Evolutionary conservation across 2,888 invertebrate species (phyloP).

Genomic region (Troglohyphantes excavatus): DNA sequence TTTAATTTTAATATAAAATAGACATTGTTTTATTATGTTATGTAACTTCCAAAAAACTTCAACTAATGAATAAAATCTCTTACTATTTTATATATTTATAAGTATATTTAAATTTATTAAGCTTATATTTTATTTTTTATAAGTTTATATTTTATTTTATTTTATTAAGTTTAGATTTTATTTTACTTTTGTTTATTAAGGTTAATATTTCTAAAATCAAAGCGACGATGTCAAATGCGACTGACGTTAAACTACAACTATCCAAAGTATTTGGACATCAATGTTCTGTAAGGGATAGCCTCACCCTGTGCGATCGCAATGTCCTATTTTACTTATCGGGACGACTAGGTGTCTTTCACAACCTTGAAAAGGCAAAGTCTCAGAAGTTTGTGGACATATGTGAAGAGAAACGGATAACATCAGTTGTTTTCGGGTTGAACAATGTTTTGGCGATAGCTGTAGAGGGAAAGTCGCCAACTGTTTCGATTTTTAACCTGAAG

Average conservation of each 20-base stretch:
- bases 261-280: slow-evolving; percentile 32
- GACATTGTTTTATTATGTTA: too few species aligned
- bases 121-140: too few species aligned
- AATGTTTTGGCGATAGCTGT: neutral
- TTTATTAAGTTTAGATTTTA: too few species aligned
- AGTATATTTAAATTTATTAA: too few species aligned
- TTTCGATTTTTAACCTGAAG: slow-evolving; percentile 23
- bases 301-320: slow-evolving; percentile 8
- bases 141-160: too few species aligned
- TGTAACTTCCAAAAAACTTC: too few species aligned
- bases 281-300: neutral
- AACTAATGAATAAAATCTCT: too few species aligned
- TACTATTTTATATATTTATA: too few species aligned
- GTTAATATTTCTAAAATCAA: too few species aligned
- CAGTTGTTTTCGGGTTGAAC: slow-evolving; percentile 18
- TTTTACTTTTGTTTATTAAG: too few species aligned
- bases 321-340: slow-evolving; percentile 42
- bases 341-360: slow-evolving; percentile 20
- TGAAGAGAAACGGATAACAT: slow-evolving; percentile 21
- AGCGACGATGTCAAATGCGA: neutral
- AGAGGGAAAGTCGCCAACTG: neutral
- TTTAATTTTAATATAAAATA: too few species aligned
- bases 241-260: neutral
- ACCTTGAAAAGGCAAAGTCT: neutral
- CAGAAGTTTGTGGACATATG: slow-evolving; percentile 20